Evolutionary conservation across 2,888 invertebrate genomes (phyloP).

Genomic region (Mimumesa dahlbomi): DNA sequence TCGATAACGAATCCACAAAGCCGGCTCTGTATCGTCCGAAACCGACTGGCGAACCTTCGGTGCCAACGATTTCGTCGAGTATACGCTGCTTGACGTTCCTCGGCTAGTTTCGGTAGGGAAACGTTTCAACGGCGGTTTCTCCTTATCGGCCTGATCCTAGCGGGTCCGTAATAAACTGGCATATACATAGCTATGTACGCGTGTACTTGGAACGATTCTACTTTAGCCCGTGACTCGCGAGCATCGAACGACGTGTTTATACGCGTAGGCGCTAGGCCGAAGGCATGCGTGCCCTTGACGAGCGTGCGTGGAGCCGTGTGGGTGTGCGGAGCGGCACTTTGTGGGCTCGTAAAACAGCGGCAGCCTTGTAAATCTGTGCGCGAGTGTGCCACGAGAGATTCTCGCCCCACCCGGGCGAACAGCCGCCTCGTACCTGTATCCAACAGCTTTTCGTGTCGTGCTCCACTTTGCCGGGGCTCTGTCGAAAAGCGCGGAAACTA

Average conservation of each 20-base stretch:
- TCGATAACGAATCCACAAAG: conserved; percentile 65
- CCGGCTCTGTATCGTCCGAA: conserved; percentile 51
- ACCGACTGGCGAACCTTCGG: not conserved
- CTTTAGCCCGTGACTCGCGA: too few relatives aligned
- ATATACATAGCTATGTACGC: too few relatives aligned
- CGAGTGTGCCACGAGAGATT: conserved; percentile 77
- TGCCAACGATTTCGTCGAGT: not conserved
- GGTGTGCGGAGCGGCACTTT: conserved; percentile 73
- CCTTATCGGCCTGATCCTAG: too few relatives aligned
- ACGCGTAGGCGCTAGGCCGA: conserved; percentile 52
- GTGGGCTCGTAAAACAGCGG: conserved; percentile 78
- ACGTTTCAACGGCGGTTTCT: too few relatives aligned
- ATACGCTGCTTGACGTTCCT: not conserved
- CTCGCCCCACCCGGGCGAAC: conserved; percentile 61
- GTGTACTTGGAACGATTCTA: too few relatives aligned
- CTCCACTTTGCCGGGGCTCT: too few relatives aligned
- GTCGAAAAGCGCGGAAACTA: too few relatives aligned
- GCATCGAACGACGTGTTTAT: conserved; percentile 74
- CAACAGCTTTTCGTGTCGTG: too few relatives aligned
- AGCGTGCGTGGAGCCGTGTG: conserved; percentile 34
- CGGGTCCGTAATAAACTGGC: too few relatives aligned
- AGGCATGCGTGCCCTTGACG: conserved; percentile 32
- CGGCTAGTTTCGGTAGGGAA: too few relatives aligned
- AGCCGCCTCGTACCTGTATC: too few relatives aligned
- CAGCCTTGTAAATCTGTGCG: conserved; percentile 78